A percentile compares a stretch with the other conserved stretches of the same genome.
phyloP scores from a whole-genome alignment of 2,888 invertebrate species.

The Agriopis leucophaearia region DNA sequence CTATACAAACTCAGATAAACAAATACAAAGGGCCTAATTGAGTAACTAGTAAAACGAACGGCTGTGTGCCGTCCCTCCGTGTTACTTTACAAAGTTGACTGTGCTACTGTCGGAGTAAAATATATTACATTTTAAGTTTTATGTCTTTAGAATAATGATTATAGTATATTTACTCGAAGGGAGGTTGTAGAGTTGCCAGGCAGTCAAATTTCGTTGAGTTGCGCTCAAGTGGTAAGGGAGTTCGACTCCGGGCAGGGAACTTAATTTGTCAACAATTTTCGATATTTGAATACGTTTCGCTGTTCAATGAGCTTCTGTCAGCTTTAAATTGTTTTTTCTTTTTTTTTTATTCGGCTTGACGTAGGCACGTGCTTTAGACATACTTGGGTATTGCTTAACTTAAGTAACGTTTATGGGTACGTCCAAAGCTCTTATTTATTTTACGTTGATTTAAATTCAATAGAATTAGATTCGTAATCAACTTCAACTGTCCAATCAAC shows the following conservation, averaged over 20 bases:
- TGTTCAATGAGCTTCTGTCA: constrained; percentile 85
- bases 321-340: constrained; percentile 82
- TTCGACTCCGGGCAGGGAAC: constrained; percentile 79
- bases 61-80: constrained; percentile 81
- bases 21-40: constrained; percentile 87
- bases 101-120: constrained; percentile 38
- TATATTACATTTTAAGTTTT: constrained; percentile 51
- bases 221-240: constrained; percentile 83
- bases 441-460: too few relatives aligned
- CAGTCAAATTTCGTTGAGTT: constrained; percentile 79
- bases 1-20: constrained; percentile 86
- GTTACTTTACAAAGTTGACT: constrained; percentile 60
- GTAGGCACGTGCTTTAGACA: constrained; percentile 44
- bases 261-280: constrained; percentile 87
- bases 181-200: constrained; percentile 38
- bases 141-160: constrained; percentile 38
- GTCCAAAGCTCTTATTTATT: too few relatives aligned
- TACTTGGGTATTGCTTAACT: too few relatives aligned
- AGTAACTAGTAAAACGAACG: constrained; percentile 87
- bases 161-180: constrained; percentile 13
- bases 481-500: too few relatives aligned
- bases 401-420: too few relatives aligned
- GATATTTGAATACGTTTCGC: constrained; percentile 86
- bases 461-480: too few relatives aligned
- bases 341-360: constrained; percentile 62